Base-by-base conservation (phyloP, 2,888 invertebrate species). In the Eupithecia centaureata region DNA sequence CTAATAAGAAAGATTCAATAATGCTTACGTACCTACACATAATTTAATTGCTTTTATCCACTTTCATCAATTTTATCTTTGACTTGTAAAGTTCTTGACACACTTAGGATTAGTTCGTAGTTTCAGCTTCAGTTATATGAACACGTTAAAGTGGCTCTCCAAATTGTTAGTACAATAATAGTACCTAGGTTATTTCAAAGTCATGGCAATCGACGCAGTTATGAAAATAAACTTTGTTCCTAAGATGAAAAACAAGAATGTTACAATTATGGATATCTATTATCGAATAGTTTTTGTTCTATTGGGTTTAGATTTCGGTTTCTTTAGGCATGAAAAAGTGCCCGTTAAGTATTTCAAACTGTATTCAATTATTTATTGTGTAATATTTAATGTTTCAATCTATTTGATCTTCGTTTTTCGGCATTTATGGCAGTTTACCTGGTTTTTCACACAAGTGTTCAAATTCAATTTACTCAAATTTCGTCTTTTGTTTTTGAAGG, bases 221-320 rank as follows among this genome's bases (percentile, higher is more conserved):
- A 5, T 35, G 15, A n/a, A 38, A n/a, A n/a, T 7, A n/a, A n/a
- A 5, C 7, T 32, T 38, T 38, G 2, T 0, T 5, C 7, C 38
- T 5, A 38, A n/a, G 0, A 38, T 38, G n/a, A 38, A 38, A 38
- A 38, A 38, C n/a, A 38, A 42, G 38, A 42, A 18, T n/a, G n/a
- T 42, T 8, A 42, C n/a, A 42, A 42, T 42, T 18, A 18, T 42
- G 38, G 18, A 42, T 18, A 62, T 51, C 2, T 51, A 25, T 51
- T 51, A 25, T 25, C 51, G 13, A 12, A 51, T n/a, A 25, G 51
- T 51, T 22, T 27, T 22, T 59, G 18, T 33, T 35, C 7, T 58
- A 15, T n/a, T 22, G 22, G 57, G 30, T 4, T 10, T 68, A n/a
- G 65, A 68, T 59, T 68, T 61, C 13, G 68, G 68, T 12, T 68